phyloP scores from a whole-genome alignment of 2,113 vertebrate species.

The Nipponia nippon region DNA sequence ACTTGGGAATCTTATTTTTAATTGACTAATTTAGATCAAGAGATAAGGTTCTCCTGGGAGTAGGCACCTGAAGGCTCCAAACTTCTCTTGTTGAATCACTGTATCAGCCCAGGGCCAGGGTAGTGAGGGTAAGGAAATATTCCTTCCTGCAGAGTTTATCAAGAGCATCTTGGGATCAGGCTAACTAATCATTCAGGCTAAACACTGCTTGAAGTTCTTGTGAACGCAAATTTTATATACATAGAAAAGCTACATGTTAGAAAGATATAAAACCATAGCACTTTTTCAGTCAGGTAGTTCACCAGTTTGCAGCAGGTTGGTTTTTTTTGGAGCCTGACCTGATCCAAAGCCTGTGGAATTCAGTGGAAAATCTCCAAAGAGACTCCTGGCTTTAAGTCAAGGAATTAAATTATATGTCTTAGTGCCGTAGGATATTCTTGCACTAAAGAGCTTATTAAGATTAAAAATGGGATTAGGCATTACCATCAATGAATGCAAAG shows the following conservation, averaged over 20 bases:
- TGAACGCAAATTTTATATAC: not conserved
- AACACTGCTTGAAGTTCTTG: not conserved
- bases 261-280: not conserved
- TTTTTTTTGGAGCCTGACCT: not conserved
- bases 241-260: not conserved
- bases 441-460: slow-evolving; percentile 44
- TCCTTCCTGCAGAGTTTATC: not conserved
- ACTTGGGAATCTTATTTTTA: not conserved
- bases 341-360: not conserved
- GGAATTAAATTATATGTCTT: slow-evolving; percentile 16
- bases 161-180: not conserved
- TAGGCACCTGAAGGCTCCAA: not conserved
- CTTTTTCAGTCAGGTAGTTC: not conserved
- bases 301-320: not conserved
- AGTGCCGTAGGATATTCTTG: slow-evolving; percentile 4
- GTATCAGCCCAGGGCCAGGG: not conserved
- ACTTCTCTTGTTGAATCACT: not conserved
- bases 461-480: slow-evolving; percentile 50
- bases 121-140: not conserved
- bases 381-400: not conserved
- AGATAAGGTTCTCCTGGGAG: not conserved
- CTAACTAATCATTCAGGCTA: not conserved
- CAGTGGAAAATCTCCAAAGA: not conserved
- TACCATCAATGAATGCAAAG: slow-evolving; percentile 2
- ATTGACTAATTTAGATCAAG: not conserved